Evolutionary conservation across 2,888 invertebrate genomes (phyloP).

Genomic region (Clistopyga incitator): DNA sequence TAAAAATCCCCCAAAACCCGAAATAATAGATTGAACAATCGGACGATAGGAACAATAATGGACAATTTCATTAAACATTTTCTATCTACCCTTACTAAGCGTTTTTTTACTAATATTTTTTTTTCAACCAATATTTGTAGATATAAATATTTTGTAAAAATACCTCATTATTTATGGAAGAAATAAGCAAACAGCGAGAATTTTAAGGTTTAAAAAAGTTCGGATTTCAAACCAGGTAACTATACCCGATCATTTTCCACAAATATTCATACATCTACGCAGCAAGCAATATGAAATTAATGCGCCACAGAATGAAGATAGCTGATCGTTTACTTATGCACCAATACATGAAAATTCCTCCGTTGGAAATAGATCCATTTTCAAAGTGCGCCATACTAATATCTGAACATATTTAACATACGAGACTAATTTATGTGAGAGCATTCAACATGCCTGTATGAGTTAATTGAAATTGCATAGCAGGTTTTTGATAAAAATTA

Average conservation of each 20-base stretch:
- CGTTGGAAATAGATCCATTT: constrained; percentile 19
- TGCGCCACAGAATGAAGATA: not conserved
- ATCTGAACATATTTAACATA: not conserved
- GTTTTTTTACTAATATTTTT: too few relatives aligned
- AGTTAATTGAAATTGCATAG: not conserved
- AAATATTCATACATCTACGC: too few relatives aligned
- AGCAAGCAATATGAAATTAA: not conserved
- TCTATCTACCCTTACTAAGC: too few relatives aligned
- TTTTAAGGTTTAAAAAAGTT: too few relatives aligned
- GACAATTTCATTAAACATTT: too few relatives aligned
- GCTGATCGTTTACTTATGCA: constrained; percentile 15
- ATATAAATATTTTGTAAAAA: too few relatives aligned
- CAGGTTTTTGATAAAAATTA: not conserved
- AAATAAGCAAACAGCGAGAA: too few relatives aligned
- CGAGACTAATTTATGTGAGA: not conserved
- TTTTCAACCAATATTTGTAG: too few relatives aligned
- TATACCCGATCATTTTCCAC: too few relatives aligned
- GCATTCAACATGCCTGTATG: not conserved
- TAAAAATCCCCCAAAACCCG: not conserved
- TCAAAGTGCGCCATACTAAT: not conserved
- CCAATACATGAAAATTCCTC: constrained; percentile 23
- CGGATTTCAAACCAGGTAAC: too few relatives aligned
- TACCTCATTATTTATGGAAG: too few relatives aligned
- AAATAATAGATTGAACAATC: not conserved
- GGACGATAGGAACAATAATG: too few relatives aligned